Conservation (phyloP, 2,888 invertebrate genomes). For the Kryphioiulus occultus region DNA sequence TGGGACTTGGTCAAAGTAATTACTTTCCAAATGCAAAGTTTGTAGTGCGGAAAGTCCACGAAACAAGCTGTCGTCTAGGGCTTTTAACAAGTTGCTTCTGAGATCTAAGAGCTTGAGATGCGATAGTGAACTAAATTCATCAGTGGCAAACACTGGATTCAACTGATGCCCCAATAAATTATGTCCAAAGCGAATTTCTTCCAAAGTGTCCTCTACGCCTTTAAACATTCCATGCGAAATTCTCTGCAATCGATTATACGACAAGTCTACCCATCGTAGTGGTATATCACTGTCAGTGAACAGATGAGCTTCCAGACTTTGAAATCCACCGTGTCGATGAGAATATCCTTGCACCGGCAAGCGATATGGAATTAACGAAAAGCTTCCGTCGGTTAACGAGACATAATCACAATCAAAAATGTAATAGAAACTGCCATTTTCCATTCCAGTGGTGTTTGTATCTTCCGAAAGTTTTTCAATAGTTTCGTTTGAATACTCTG, state of each 20-base stretch:
- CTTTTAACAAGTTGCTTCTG: slow-evolving; percentile 80
- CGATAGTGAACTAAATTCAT: slow-evolving; percentile 79
- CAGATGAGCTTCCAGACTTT: slow-evolving; percentile 73
- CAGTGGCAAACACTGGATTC: slow-evolving; percentile 88
- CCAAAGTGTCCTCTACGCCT: slow-evolving; percentile 72
- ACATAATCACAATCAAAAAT: slow-evolving; percentile 81
- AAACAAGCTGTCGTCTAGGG: slow-evolving; percentile 84
- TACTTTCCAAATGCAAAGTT: slow-evolving; percentile 81
- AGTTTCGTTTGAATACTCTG: not conserved
- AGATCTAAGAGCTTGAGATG: slow-evolving; percentile 78
- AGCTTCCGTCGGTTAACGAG: slow-evolving; percentile 77
- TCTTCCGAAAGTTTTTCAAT: not conserved
- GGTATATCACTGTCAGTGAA: slow-evolving; percentile 77
- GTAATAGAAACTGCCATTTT: not conserved
- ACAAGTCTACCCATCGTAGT: slow-evolving; percentile 79
- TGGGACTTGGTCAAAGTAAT: slow-evolving; percentile 78
- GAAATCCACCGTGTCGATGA: slow-evolving; percentile 81
- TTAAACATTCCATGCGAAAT: slow-evolving; percentile 70
- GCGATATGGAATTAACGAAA: slow-evolving; percentile 77
- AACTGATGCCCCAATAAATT: slow-evolving; percentile 88
- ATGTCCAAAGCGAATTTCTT: slow-evolving; percentile 75
- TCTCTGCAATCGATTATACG: slow-evolving; percentile 79
- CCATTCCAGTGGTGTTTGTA: not conserved
- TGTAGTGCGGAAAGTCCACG: slow-evolving; percentile 68
- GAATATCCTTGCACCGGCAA: slow-evolving; percentile 82